Evolutionary conservation across 2,888 invertebrate species (phyloP), one percentile per base, ranked within the genome.

Genomic region (Leucania comma): DNA sequence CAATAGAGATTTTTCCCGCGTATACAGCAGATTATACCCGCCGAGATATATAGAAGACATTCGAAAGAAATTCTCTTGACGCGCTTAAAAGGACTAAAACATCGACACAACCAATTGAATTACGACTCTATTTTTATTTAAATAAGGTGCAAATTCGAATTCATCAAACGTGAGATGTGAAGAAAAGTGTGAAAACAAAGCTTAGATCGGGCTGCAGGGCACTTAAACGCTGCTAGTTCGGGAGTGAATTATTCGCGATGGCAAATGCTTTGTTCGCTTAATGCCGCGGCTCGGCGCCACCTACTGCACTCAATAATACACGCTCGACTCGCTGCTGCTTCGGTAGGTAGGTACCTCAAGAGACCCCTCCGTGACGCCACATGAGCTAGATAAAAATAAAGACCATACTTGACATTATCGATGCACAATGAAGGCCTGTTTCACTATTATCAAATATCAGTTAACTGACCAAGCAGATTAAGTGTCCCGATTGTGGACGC

Each of bases 181-280:
- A 82, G 66, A 72, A 80, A 83, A 85, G 78, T 84, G 71, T 74
- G 71, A 80, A 81, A 80, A 84, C 80, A 82, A 83, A 83, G 86
- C 82, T 88, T 80, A 86, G 78, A 80, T 76, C 72, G 75, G 75
- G 78, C 81, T 82, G 78, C 82, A 82, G 86, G 86, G 90, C 89
- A 90, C 88, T 90, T 89, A 90, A 85, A 81, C 81, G 84, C 82
- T 80, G 86, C 87, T 76, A 84, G 86, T 86, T 82, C 82, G 69
- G 64, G 78, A 66, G 78, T 89, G 86, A 88, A 87, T 89, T 88
- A 89, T 89, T 88, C 77, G 88, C 70, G 78, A 81, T 67, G 79
- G 73, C 66, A 78, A 81, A 77, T 83, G 84, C 79, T 85, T 80
- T 82, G 81, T 79, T 82, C 81, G 70, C 65, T 61, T 78, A 81